Base-by-base conservation (phyloP, 2,888 invertebrate genomes). In the Sinopyrophorus schimmeli region DNA sequence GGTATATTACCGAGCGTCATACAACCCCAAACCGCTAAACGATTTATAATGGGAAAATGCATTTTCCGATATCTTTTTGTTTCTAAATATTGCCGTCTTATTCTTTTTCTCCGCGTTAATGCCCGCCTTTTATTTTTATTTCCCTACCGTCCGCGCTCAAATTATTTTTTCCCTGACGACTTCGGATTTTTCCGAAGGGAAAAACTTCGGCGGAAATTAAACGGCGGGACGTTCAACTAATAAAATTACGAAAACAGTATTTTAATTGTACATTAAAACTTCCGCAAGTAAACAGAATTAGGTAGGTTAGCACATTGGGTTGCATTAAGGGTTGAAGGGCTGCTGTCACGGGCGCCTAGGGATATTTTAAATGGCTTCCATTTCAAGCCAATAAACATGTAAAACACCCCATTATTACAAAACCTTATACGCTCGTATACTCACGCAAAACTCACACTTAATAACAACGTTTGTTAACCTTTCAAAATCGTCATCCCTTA, bases 331-430 rank as follows among this genome's bases (percentile, higher is more conserved):
- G 54, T 49, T 9, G 57, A 55, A 54, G 53, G 44, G 54, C 54
- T 52, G 47, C 47, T 53, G 47, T n/a, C n/a, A 55, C 53, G 42
- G 60, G 49, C 66, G 69, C 72, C 73, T 61, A 63, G 65, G 72
- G 73, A 67, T 67, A 71, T 69, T 72, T 72, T 73, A 74, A 74
- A 74, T 74, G 67, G 72, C 72, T 71, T 70, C 73, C 72, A 72
- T 73, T 73, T 70, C 73, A 71, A 68, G 64, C 69, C 73, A 74
- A 74, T 74, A 74, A 74, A 73, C 74, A 74, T 74, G 73, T 72
- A 74, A 74, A 74, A 73, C 70, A 72, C 70, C 69, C 72, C 65
- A 73, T 74, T 74, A 74, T 73, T 69, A 68, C 34, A 37, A 44
- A 31, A 44, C 37, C 37, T 43, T 43, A 34, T 26, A 34, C 35